Percentiles rank a stretch among this genome's conserved stretches.
phyloP scores from a whole-genome alignment of 2,888 invertebrate species.

The Baronia brevicornis region DNA sequence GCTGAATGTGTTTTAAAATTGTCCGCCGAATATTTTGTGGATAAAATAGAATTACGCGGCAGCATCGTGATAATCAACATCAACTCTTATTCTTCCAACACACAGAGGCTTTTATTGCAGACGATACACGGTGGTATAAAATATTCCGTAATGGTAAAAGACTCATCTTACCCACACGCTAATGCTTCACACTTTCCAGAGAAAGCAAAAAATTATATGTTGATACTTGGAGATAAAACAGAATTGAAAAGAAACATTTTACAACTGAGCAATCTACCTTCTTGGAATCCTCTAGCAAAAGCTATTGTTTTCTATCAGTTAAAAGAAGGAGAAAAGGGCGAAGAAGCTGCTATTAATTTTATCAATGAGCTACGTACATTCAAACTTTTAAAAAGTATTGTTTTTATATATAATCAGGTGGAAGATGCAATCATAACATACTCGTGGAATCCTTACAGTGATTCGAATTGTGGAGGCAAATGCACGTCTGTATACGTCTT shows the following conservation, averaged over 20 bases:
- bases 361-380: slow-evolving; percentile 55
- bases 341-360: slow-evolving; percentile 44
- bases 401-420: slow-evolving; percentile 49
- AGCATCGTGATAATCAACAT: slow-evolving; percentile 70
- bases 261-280: slow-evolving; percentile 62
- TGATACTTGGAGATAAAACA: slow-evolving; percentile 65
- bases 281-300: slow-evolving; percentile 71
- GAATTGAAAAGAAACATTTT: slow-evolving; percentile 62
- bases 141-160: slow-evolving; percentile 71
- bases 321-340: slow-evolving; percentile 37
- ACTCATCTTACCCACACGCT: slow-evolving; percentile 62
- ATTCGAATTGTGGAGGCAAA: slow-evolving; percentile 54
- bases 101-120: slow-evolving; percentile 53
- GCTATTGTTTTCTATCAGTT: slow-evolving; percentile 60
- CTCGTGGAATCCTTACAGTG: slow-evolving; percentile 62
- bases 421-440: slow-evolving; percentile 51
- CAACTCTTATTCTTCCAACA: slow-evolving; percentile 57
- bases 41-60: slow-evolving; percentile 66
- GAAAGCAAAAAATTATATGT: slow-evolving; percentile 73
- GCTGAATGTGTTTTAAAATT: slow-evolving; percentile 70
- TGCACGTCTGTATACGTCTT: slow-evolving; percentile 57
- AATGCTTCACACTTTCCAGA: slow-evolving; percentile 72
- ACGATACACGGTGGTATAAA: slow-evolving; percentile 62
- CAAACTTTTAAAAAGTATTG: slow-evolving; percentile 56
- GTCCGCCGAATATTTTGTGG: slow-evolving; percentile 69